Percentiles rank a stretch among this genome's conserved stretches.
Conservation (phyloP, 2,113 vertebrate genomes). For the Onychostruthus taczanowskii region DNA sequence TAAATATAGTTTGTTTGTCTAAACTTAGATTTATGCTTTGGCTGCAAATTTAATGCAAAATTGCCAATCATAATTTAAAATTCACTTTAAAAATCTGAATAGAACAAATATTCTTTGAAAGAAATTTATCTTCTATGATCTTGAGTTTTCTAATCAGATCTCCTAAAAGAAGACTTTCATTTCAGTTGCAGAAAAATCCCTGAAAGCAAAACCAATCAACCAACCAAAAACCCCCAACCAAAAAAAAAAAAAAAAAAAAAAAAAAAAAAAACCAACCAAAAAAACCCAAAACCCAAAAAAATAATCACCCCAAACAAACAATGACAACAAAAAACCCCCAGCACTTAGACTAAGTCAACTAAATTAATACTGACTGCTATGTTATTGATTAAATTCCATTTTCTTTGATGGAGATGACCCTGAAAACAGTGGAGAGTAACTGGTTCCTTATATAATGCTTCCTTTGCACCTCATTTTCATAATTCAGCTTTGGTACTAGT, state of each 20-base stretch:
- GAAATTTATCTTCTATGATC: not conserved
- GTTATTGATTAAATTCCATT: not conserved
- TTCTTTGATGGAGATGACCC: not conserved
- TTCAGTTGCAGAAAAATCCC: not conserved
- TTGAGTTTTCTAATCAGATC: not conserved
- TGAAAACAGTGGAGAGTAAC: not conserved
- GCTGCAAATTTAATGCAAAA: not conserved
- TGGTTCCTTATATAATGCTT: not conserved
- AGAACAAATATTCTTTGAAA: not conserved
- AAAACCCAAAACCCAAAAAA: no score
- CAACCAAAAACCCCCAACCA: not conserved
- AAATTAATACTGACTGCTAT: not conserved
- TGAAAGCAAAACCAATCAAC: not conserved
- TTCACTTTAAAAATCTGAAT: not conserved
- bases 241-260: not conserved
- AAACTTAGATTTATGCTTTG: not conserved
- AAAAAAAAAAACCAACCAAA: not conserved
- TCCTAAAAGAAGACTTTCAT: not conserved
- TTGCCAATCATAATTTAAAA: not conserved
- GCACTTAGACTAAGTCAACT: not conserved
- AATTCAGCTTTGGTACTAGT: not conserved
- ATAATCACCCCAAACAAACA: no score
- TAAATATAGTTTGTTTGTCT: not conserved
- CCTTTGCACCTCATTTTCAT: not conserved
- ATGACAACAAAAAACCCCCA: not conserved